A percentile compares a stretch with the other conserved stretches of the same genome.
phyloP scores from a whole-genome alignment of 2,113 vertebrate species.

The Rhinolophus ferrumequinum region DNA sequence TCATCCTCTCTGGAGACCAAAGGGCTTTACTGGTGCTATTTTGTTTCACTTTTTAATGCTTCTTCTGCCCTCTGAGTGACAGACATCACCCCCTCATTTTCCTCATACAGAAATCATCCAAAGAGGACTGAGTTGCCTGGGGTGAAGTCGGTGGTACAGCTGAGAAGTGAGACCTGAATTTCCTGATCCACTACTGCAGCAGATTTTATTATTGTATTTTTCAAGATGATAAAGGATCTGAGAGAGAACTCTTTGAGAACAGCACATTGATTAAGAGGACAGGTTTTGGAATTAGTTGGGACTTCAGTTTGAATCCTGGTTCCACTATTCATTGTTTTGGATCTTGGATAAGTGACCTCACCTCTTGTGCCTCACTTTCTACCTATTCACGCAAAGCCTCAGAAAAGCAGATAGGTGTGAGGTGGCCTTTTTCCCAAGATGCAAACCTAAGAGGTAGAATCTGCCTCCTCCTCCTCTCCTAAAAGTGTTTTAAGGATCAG shows the following conservation, averaged over 20 bases:
- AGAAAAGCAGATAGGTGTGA: not conserved
- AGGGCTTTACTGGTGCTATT: not conserved
- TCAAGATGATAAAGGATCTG: slow-evolving; percentile 19
- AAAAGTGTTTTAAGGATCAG: not conserved
- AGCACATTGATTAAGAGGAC: not conserved
- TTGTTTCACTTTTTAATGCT: slow-evolving; percentile 44
- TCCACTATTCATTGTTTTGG: not conserved
- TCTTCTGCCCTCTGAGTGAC: not conserved
- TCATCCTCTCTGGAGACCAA: slow-evolving; percentile 23
- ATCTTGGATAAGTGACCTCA: not conserved
- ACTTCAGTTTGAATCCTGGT: slow-evolving; percentile 20
- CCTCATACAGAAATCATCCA: not conserved
- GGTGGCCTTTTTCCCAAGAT: not conserved
- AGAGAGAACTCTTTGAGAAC: slow-evolving; percentile 27
- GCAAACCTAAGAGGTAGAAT: not conserved
- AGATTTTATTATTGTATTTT: slow-evolving; percentile 35
- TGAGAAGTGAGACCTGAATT: slow-evolving; percentile 37
- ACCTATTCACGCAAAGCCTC: not conserved
- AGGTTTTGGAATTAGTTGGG: slow-evolving; percentile 10
- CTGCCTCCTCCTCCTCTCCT: not conserved
- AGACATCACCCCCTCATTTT: not conserved
- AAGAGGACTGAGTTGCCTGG: not conserved
- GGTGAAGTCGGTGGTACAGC: not conserved
- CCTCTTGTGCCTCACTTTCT: not conserved
- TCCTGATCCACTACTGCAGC: not conserved